Base-by-base conservation (phyloP, 2,888 invertebrate species). In the Tuta absoluta region DNA sequence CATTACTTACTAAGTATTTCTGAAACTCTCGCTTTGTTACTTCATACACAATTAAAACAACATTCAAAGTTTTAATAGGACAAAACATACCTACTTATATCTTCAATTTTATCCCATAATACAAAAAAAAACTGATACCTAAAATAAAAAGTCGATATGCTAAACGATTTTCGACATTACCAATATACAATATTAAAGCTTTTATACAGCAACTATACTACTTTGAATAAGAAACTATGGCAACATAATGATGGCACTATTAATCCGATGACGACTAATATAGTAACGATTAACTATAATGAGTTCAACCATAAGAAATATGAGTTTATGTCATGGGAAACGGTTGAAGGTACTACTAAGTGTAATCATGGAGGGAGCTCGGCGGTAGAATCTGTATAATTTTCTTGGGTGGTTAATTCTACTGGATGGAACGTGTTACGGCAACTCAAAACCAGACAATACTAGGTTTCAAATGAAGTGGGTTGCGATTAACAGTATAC, bases 201-300 rank as follows among this genome's bases (percentile, higher is more conserved):
- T 14, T 53, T 23, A 23, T 51, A 51, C 11, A 45, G 7, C 14
- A 10, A 33, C 7, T 56, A 33, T 56, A 56, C 33, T 8, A 56
- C 56, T 24, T 28, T 56, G 24, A 56, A 28, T 56, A 33, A 33
- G 56, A 56, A 56, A 56, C 33, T 56, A 33, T 59, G 51, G 37
- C 23, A 38, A 65, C 45, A 38, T 66, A 66, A 63, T 66, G 63
- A 28, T 57, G 5, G 17, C 23, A 56, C 23, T 58, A 66, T 66
- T 63, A 66, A 66, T 66, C 33, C 66, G 62, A 67, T 63, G 65
- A 53, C 63, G 62, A 62, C 62, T 67, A 67, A 67, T 67, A 63
- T 67, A 63, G 57, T 62, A 28, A 63, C 56, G 58, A 67, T 67
- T 67, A 67, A 45, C 38, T 62, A 59, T 67, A 67, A 67, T 67